Evolutionary conservation across 2,888 invertebrate genomes (phyloP), one percentile per base, ranked within the genome.

Genomic region (Mellilla xanthometata): DNA sequence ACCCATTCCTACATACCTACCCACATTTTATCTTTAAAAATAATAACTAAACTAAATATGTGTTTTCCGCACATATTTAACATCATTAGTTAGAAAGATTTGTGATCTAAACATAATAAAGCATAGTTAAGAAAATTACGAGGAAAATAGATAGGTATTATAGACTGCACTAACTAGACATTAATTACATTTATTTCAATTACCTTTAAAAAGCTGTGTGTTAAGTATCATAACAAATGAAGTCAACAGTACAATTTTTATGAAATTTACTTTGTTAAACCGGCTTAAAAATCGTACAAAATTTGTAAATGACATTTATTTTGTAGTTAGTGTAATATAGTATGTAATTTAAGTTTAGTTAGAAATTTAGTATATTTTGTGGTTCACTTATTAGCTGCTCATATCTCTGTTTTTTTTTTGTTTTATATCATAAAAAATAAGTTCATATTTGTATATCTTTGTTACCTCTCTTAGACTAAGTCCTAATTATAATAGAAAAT

Each of bases 261-360:
- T 3, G n/a, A 24, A 2, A 24, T 62, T 63, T 52, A 61, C 60
- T 56, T 46, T 53, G 81, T 83, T 81, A 64, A 73, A 72, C 72
- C 72, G 52, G 38, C 46, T 40, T 33, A 11, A 29, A 40, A 47
- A 19, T 19, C 84, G 84, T 87, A 87, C 87, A 88, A 86, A 87
- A 72, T 73, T 74, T 70, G 2, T 29, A 1, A 2, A 27, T 22
- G 68, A 72, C 68, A 71, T 68, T 77, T 75, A 75, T 66, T 70
- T 61, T 65, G 70, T 85, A 86, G 83, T 62, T 86, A 85, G 81
- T 71, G 72, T 85, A 85, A 85, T 83, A 62, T 60, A 57, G 56
- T 41, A 5, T 24, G 39, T 42, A 47, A 36, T 40, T 49, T 44
- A 51, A 47, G 33, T 40, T 49, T 44, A 51, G 19, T 40, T 49